Conservation (phyloP, 1,140 invertebrate genomes). For the Lysiphlebus fabarum region DNA sequence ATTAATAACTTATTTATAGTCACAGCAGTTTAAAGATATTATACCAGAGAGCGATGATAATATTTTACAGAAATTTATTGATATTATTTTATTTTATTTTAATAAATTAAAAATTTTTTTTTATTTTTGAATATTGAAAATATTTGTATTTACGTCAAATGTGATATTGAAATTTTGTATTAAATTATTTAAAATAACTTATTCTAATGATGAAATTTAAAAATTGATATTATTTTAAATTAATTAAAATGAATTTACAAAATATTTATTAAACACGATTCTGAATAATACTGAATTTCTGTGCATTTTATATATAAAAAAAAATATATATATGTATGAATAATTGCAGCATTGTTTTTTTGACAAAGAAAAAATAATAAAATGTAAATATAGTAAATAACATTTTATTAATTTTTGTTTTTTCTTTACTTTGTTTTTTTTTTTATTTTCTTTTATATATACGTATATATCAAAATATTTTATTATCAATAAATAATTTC, state of each 20-base stretch:
- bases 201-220: not conserved
- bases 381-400: not conserved
- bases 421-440: too few relatives aligned
- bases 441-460: too few relatives aligned
- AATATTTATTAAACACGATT: slow-evolving; percentile 5
- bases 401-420: not conserved
- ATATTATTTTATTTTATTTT: slow-evolving; percentile 10
- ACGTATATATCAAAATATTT: too few relatives aligned
- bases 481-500: too few relatives aligned
- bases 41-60: slow-evolving; percentile 21
- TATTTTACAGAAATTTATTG: slow-evolving; percentile 16
- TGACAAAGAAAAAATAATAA: too few relatives aligned
- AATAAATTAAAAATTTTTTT: slow-evolving; percentile 5
- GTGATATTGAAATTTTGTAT: slow-evolving; percentile 5
- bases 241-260: too few relatives aligned
- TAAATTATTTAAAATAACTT: not conserved
- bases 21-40: slow-evolving; percentile 35
- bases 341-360: too few relatives aligned
- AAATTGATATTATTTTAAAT: not conserved
- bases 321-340: not conserved
- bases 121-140: not conserved
- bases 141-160: not conserved
- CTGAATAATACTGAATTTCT: slow-evolving; percentile 30
- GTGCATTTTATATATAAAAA: slow-evolving; percentile 24
- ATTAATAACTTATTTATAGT: slow-evolving; percentile 42